These are phyloP conservation scores for Lycodopsis pacificus DNA, from an alignment of 2,797 vertebrate species.

Conservation along the genomic window DNA sequence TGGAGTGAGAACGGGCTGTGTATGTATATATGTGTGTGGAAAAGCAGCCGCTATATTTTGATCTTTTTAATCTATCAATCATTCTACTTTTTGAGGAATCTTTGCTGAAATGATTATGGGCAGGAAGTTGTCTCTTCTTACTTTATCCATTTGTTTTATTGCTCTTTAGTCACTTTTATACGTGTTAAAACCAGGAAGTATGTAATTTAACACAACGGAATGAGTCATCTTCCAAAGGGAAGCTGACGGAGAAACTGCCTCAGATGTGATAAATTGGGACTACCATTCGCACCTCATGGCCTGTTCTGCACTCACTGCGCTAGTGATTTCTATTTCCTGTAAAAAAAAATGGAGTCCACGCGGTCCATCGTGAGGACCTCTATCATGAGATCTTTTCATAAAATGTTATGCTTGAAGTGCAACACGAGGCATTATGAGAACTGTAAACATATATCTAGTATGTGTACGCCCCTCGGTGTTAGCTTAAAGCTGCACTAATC, in stretches of 20 bases:
- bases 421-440: background rate
- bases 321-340: background rate
- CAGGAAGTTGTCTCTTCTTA: background rate
- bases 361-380: background rate
- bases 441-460: background rate
- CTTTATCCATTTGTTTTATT: constrained; percentile 2
- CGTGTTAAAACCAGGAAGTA: background rate
- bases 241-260: constrained; percentile 28
- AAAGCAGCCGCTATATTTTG: background rate
- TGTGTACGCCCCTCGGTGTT: background rate
- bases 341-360: background rate
- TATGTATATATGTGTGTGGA: background rate
- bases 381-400: background rate
- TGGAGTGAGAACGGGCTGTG: no score
- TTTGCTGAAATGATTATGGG: background rate
- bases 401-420: constrained; percentile 13
- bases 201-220: constrained; percentile 7
- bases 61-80: background rate
- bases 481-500: background rate
- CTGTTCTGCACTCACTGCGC: background rate
- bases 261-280: constrained; percentile 6
- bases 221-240: constrained; percentile 14
- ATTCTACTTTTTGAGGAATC: background rate
- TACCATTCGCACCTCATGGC: constrained; percentile 9
- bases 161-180: constrained; percentile 16